Evolutionary conservation across 2,113 vertebrate species (phyloP).

Genomic region (Dipodomys merriami): DNA sequence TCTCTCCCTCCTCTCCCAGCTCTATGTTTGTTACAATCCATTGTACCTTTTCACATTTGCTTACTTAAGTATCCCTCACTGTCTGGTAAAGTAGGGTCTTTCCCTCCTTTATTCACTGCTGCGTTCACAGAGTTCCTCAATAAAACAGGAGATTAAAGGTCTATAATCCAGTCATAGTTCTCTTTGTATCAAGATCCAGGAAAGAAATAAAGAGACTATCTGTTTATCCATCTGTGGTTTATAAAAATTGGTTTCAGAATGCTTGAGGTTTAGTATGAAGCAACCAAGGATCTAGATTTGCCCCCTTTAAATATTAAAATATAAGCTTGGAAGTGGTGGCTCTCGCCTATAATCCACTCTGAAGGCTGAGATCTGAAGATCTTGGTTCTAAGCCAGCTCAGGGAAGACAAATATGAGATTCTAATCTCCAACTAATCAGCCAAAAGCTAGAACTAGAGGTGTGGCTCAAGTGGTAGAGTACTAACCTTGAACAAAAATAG

Average conservation of each 20-base stretch:
- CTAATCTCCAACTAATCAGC: too few relatives aligned
- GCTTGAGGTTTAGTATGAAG: background rate
- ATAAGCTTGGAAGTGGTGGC: background rate
- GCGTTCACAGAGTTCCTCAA: background rate
- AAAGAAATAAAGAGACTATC: background rate
- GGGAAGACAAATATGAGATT: too few relatives aligned
- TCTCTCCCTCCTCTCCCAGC: background rate
- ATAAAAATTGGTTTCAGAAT: background rate
- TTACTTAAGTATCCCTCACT: background rate
- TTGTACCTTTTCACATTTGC: background rate
- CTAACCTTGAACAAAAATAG: too few relatives aligned
- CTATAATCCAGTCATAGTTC: background rate
- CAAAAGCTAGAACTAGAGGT: too few relatives aligned
- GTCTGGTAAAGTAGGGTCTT: background rate
- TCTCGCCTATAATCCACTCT: too few relatives aligned
- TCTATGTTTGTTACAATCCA: background rate
- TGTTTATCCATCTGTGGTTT: background rate
- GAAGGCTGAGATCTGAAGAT: too few relatives aligned
- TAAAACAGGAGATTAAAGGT: background rate
- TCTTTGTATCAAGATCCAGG: background rate
- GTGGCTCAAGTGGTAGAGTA: too few relatives aligned
- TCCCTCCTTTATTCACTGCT: background rate
- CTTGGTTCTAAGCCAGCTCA: too few relatives aligned
- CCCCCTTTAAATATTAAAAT: constrained; percentile 34
- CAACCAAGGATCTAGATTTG: background rate